phyloP scores from a whole-genome alignment of 2,888 invertebrate species.

The Chrysolina americana region DNA sequence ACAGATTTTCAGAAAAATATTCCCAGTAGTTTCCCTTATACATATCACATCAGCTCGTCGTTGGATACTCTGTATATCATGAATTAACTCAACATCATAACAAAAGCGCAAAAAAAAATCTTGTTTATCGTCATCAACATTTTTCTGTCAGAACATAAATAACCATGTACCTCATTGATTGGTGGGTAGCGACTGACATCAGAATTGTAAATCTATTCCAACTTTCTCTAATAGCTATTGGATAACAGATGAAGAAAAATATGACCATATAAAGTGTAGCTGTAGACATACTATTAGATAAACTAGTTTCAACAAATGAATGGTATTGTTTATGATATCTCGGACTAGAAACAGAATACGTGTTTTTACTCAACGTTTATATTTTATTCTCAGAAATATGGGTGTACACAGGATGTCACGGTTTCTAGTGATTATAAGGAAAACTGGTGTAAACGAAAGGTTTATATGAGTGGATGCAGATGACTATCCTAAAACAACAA shows the following conservation, averaged over 20 bases:
- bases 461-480: no score
- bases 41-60: no score
- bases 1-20: no score
- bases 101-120: no score
- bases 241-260: conserved; percentile 17
- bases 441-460: not conserved
- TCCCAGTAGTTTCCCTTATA: no score
- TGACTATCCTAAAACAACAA: no score
- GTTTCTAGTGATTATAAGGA: not conserved
- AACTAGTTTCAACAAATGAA: conserved; percentile 15
- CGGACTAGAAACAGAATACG: not conserved
- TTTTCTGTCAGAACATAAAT: not conserved
- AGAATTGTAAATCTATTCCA: not conserved
- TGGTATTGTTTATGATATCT: conserved; percentile 26
- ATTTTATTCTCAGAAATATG: conserved; percentile 4
- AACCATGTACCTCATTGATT: not conserved
- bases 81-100: no score
- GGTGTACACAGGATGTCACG: conserved; percentile 14
- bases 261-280: conserved; percentile 20
- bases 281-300: conserved; percentile 6
- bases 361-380: not conserved
- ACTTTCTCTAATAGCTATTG: conserved; percentile 29
- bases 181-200: not conserved
- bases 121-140: not conserved
- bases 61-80: no score